Evolutionary conservation across 2,797 vertebrate genomes (phyloP).

Genomic region (Cryptoprocta ferox): DNA sequence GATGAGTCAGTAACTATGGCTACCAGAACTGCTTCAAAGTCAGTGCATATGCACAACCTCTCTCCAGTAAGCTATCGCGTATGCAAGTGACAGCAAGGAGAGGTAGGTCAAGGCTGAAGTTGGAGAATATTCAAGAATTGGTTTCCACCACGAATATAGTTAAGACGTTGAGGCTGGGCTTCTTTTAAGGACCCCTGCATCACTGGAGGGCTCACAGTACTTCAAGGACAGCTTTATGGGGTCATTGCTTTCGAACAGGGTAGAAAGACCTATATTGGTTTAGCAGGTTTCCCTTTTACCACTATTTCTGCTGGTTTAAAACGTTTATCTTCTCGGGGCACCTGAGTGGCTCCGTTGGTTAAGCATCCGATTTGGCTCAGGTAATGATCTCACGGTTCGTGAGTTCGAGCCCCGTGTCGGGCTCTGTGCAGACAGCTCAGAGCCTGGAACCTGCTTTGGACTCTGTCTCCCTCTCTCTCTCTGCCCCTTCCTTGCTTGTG

Average conservation of each 20-base stretch:
- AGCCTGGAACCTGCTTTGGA: too few relatives aligned
- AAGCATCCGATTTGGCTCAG: too few relatives aligned
- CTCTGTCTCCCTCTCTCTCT: too few relatives aligned
- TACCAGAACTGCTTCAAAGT: slow-evolving; percentile 66
- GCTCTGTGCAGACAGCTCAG: too few relatives aligned
- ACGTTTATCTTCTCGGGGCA: not conserved
- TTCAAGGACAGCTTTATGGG: not conserved
- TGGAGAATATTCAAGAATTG: slow-evolving; percentile 38
- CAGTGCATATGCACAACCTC: slow-evolving; percentile 4
- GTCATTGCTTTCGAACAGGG: not conserved
- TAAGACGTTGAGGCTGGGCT: not conserved
- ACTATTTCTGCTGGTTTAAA: not conserved
- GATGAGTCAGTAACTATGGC: slow-evolving; percentile 74
- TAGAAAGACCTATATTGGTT: not conserved
- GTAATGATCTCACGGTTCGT: too few relatives aligned
- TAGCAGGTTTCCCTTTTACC: not conserved
- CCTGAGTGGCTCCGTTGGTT: too few relatives aligned
- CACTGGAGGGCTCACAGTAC: not conserved
- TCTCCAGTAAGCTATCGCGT: slow-evolving; percentile 26
- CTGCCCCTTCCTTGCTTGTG: too few relatives aligned
- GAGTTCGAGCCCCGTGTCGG: too few relatives aligned
- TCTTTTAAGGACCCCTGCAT: not conserved
- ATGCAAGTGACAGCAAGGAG: slow-evolving; percentile 37
- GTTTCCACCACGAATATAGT: not conserved
- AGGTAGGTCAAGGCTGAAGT: slow-evolving; percentile 24